Conservation (phyloP, 2,888 invertebrate genomes). For the Quadriops clusia region DNA sequence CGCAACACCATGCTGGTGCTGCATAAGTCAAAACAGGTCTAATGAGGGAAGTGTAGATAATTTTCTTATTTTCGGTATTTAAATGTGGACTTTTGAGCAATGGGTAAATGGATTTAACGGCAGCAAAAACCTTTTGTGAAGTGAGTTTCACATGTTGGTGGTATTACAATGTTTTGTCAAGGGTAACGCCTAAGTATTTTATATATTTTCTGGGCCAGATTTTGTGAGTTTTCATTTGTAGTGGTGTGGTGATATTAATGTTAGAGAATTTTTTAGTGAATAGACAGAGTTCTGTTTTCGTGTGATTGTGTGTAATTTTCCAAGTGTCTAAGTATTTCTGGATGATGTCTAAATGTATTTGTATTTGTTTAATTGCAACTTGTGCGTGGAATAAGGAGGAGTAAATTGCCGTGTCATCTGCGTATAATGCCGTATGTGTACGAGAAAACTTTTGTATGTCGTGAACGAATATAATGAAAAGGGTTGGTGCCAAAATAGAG, state of each 20-base stretch:
- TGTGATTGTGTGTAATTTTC: constrained; percentile 13
- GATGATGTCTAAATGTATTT: constrained; percentile 11
- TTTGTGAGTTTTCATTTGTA: too few species aligned
- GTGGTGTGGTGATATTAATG: too few species aligned
- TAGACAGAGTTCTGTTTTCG: constrained; percentile 15
- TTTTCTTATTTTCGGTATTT: too few species aligned
- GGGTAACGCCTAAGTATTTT: not conserved
- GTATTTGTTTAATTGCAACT: constrained; percentile 15
- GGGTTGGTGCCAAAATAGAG: constrained; percentile 15
- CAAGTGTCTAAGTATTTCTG: constrained; percentile 13
- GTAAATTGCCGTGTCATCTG: constrained; percentile 21
- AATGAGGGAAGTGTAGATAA: constrained; percentile 19
- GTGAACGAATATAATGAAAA: constrained; percentile 15
- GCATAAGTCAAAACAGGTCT: constrained; percentile 19
- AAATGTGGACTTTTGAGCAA: too few species aligned
- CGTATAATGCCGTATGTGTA: constrained; percentile 15
- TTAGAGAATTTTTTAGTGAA: too few species aligned
- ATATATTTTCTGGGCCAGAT: too few species aligned
- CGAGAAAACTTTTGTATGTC: constrained; percentile 13
- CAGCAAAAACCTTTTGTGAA: too few species aligned
- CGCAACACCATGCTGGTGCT: constrained; percentile 16
- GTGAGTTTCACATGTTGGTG: too few species aligned
- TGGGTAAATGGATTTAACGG: too few species aligned
- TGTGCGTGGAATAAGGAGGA: constrained; percentile 15
- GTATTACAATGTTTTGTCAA: not conserved